These are phyloP conservation scores for Heliconius hewitsoni DNA, from an alignment of 1,140 invertebrate genomes.

Conservation along the genomic window DNA sequence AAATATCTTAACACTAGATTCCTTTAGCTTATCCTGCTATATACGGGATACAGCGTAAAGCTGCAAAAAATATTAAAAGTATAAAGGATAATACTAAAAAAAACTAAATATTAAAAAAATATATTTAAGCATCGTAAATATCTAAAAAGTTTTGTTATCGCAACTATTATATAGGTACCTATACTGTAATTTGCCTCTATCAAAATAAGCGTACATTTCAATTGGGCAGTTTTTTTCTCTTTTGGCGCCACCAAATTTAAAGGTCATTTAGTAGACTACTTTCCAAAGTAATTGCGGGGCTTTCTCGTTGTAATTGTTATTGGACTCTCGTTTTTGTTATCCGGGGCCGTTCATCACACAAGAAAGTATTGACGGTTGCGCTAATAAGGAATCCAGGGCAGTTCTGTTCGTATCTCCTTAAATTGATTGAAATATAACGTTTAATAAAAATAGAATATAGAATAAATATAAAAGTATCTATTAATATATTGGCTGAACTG, in stretches of 20 bases:
- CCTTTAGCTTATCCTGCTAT: too few species aligned
- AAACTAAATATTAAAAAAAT: too few species aligned
- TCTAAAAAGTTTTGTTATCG: too few species aligned
- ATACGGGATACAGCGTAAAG: too few species aligned
- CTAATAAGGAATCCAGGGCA: slow-evolving; percentile 20
- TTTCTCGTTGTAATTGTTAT: slow-evolving; percentile 71
- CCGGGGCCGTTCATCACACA: slow-evolving; percentile 56
- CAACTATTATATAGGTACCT: too few species aligned
- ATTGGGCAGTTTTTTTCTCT: slow-evolving; percentile 16
- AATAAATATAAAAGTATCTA: too few species aligned
- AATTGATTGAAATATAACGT: background rate
- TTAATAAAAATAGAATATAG: background rate
- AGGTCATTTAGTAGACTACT: slow-evolving; percentile 68
- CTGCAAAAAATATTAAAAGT: background rate
- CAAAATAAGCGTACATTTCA: background rate
- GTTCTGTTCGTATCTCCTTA: background rate
- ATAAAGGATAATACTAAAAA: too few species aligned
- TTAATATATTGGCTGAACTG: too few species aligned
- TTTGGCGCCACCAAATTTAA: slow-evolving; percentile 47
- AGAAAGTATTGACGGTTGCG: slow-evolving; percentile 46
- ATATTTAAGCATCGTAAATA: too few species aligned
- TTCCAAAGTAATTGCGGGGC: slow-evolving; percentile 69
- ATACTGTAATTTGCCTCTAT: background rate
- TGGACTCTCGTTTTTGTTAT: slow-evolving; percentile 69
- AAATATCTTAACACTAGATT: background rate